Conservation (phyloP, 2,113 vertebrate species). For the Oncorhynchus nerka region DNA sequence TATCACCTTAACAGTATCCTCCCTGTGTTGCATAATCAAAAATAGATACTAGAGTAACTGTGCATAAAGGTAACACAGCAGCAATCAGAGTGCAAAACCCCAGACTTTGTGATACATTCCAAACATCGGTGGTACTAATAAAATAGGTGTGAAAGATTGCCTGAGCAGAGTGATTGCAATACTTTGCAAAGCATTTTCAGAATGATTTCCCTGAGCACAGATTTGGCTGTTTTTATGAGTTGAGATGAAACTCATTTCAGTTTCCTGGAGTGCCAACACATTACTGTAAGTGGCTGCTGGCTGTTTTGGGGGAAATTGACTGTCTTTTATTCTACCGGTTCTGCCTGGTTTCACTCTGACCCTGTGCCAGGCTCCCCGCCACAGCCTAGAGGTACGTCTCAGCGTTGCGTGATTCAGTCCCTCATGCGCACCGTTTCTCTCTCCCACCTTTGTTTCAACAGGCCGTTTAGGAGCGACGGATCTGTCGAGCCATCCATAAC, state of each 20-base stretch:
- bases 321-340: neutral
- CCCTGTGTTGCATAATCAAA: constrained; percentile 14
- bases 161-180: neutral
- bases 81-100: neutral
- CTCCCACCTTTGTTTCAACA: neutral
- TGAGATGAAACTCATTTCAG: constrained; percentile 6
- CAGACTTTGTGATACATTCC: neutral
- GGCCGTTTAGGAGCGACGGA: neutral
- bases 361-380: neutral
- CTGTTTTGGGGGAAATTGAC: constrained; percentile 7
- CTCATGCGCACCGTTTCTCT: neutral
- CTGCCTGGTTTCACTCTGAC: neutral
- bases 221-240: neutral
- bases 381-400: neutral
- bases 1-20: constrained; percentile 1
- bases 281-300: constrained; percentile 13
- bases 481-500: neutral
- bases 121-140: neutral
- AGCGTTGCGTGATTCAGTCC: neutral
- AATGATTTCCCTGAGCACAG: neutral
- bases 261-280: constrained; percentile 3
- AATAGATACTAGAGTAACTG: neutral
- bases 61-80: constrained; percentile 8
- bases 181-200: neutral
- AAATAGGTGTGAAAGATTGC: neutral